Evolutionary conservation across 1,140 invertebrate genomes (phyloP).

Genomic region (Antheraea mylitta): DNA sequence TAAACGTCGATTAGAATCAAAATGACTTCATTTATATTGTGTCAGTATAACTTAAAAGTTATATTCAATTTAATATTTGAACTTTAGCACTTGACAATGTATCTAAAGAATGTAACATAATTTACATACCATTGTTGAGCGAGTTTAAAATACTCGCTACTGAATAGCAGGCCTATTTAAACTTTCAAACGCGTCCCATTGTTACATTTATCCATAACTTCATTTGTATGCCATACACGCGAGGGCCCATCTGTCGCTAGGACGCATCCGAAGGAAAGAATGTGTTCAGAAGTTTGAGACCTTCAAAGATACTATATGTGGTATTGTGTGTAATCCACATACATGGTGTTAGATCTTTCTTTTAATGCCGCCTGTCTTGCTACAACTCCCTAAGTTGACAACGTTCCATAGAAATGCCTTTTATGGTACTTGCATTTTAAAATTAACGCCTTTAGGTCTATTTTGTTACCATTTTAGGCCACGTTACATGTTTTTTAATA

Average conservation of each 20-base stretch:
- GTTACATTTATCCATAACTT: constrained; percentile 45
- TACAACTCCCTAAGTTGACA: too few species aligned
- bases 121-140: constrained; percentile 10
- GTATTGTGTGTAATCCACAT: background rate
- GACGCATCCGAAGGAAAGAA: background rate
- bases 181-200: constrained; percentile 33
- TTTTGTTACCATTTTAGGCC: too few species aligned
- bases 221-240: constrained; percentile 49
- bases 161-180: constrained; percentile 23
- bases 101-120: constrained; percentile 3
- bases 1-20: too few species aligned
- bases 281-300: constrained; percentile 2
- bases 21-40: too few species aligned
- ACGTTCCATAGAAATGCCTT: too few species aligned
- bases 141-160: constrained; percentile 7
- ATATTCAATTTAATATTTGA: background rate
- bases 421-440: too few species aligned
- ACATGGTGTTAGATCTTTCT: too few species aligned
- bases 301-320: background rate
- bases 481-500: too few species aligned
- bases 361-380: too few species aligned
- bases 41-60: too few species aligned
- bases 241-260: constrained; percentile 17
- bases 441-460: too few species aligned
- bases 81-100: background rate